Base-by-base conservation (phyloP, 1,140 invertebrate species). In the Aphaenogaster ashmeadi region DNA sequence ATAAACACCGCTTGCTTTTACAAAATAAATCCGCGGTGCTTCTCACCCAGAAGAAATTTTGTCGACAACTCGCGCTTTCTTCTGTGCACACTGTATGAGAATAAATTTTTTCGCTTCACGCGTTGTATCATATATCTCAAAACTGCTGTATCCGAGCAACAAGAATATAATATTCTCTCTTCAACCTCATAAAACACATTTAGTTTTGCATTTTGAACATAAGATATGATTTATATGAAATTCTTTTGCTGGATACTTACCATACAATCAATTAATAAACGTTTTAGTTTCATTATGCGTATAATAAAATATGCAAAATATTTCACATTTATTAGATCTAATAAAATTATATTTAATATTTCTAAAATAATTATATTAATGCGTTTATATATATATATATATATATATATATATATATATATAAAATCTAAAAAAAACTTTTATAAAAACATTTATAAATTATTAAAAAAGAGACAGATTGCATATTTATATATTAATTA, bases 71-170 rank as follows among this genome's bases (percentile, higher is more conserved):
- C 66, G 4, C 21, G 38, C 5, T 47, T 18, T 84, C 8, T 36
- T 60, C n/a, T 6, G 13, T 33, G n/a, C 36, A 44, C n/a, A 36
- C 2, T 27, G 3, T 21, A 58, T 36, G 36, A 50, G 13, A 78
- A 62, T n/a, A 47, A 62, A 66, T 66, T 50, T 50, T 64, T 36
- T 36, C 3, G 44, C 13, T 66, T 36, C 0, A 33, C 6, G 6
- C 15, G 7, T 21, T 79, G 18, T 66, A 15, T 66, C 60, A 66
- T 64, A 66, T 64, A n/a, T 50, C 18, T n/a, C 52, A 56, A 41
- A 54, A 33, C 41, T 62, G 27, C 47, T 64, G 27, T 11, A 33
- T 66, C 60, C 21, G 52, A 33, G 27, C 11, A 47, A 47, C 11
- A 38, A 15, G 15, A 36, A 1, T 66, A 4, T 66, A 66, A 79